Base-by-base conservation (phyloP, 1,140 invertebrate species). In the Hypsibius dujardini region DNA sequence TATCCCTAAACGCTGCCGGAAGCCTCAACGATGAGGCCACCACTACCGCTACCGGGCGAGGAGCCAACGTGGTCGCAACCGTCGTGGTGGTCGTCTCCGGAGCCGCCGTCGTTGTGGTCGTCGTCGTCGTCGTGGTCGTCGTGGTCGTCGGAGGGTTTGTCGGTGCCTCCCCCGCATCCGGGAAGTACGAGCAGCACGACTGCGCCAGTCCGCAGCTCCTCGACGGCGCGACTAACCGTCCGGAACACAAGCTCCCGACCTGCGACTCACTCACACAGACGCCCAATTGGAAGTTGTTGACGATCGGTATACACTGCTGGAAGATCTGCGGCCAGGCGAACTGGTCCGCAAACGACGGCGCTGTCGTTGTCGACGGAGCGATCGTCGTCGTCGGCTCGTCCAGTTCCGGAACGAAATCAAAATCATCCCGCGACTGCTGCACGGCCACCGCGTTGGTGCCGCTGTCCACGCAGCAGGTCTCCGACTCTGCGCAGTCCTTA, bases 181-280 rank as follows among this genome's bases (percentile, higher is more conserved):
- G 62, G 3, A 67, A 67, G 62, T 67, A 67, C 42, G 62, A 67
- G 45, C 62, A 67, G 42, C 62, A 67, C 62, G 62, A 67, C 62
- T 67, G 62, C 12, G 3, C 42, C 12, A 67, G 7, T 42, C 12
- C 42, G 45, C 62, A 67, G 42, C 62, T 42, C 12, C 62, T 12
- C 3, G 62, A 67, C 12, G 62, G 62, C 12, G 62, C 62, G 3
- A 67, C 62, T 7, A 67, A 7, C 42, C 62, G 12, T 15, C 62
- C 62, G 62, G 62, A 12, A 45, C 62, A 67, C 62, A 67, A 45
- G 3, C 3, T 12, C 7, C 42, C 42, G 3, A 67, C 42, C 42
- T 67, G 62, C 3, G 3, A 7, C 45, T 67, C 62, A 42, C 45
- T 42, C 3, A 67, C 62, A 45, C 62, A 67, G 12, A 67, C 12